Percentiles rank a stretch among this genome's conserved stretches.
phyloP scores from a whole-genome alignment of 2,888 invertebrate genomes.

The Tolmerus cingulatus region DNA sequence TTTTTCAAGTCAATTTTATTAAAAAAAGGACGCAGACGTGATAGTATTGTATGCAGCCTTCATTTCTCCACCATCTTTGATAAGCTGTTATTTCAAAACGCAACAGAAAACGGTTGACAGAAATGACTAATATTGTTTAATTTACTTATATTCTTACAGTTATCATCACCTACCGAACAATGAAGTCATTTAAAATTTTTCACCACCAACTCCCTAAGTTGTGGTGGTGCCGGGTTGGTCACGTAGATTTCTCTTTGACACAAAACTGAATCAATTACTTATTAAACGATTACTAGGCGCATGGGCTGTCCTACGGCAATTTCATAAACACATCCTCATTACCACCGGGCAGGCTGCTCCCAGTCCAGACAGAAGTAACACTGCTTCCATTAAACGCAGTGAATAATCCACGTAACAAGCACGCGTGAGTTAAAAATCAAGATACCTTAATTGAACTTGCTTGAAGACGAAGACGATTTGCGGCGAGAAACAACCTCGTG shows the following conservation, averaged over 20 bases:
- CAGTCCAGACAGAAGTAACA: neutral
- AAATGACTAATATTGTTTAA: too few species aligned
- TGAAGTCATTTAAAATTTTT: too few species aligned
- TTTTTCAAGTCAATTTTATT: too few species aligned
- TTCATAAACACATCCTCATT: conserved; percentile 29
- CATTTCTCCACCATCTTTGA: too few species aligned
- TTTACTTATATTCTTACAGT: too few species aligned
- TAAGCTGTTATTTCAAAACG: too few species aligned
- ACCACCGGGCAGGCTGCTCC: neutral
- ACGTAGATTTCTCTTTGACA: conserved; percentile 7
- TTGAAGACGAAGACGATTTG: conserved; percentile 5
- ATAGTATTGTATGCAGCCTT: too few species aligned
- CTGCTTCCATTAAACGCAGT: conserved; percentile 19
- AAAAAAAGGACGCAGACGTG: too few species aligned
- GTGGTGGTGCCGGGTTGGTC: neutral
- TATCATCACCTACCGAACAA: too few species aligned
- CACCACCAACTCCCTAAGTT: too few species aligned
- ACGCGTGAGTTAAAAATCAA: conserved; percentile 26
- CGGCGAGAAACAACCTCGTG: neutral
- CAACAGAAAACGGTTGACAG: too few species aligned
- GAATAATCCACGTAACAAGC: conserved; percentile 10
- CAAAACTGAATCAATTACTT: conserved; percentile 17
- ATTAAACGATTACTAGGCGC: neutral
- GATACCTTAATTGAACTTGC: conserved; percentile 25
- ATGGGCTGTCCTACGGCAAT: neutral